Evolutionary conservation across 2,888 invertebrate genomes (phyloP).

Genomic region (Lycaena phlaeas): DNA sequence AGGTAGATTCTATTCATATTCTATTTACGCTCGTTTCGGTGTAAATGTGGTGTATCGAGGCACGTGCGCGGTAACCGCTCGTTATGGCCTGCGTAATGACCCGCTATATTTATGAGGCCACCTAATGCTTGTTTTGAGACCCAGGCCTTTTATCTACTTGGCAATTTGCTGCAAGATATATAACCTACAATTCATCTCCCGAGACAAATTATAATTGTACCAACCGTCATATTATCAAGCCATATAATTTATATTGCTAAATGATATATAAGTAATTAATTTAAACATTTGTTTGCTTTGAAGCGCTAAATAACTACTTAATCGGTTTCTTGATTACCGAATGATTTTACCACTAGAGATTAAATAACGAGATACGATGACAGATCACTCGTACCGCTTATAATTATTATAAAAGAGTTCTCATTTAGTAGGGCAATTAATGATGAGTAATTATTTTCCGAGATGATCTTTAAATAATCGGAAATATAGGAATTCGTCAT

Average conservation of each 20-base stretch:
- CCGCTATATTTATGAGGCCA: slow-evolving; percentile 48
- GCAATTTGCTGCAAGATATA: slow-evolving; percentile 22
- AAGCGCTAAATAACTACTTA: no score
- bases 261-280: no score
- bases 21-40: slow-evolving; percentile 7
- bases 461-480: no score
- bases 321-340: not conserved
- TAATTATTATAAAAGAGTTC: no score
- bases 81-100: slow-evolving; percentile 52
- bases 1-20: slow-evolving; percentile 1
- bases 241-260: slow-evolving; percentile 4
- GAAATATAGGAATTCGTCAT: no score
- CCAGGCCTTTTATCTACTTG: slow-evolving; percentile 23
- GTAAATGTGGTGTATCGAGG: slow-evolving; percentile 16
- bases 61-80: slow-evolving; percentile 44
- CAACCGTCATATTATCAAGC: slow-evolving; percentile 2
- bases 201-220: slow-evolving; percentile 8
- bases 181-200: slow-evolving; percentile 8
- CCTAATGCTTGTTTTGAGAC: slow-evolving; percentile 32
- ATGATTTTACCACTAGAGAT: no score
- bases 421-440: no score
- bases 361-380: slow-evolving; percentile 1
- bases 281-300: no score
- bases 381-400: no score
- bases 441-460: no score